phyloP scores from a whole-genome alignment of 2,888 invertebrate species.

The Melinaea marsaeus region DNA sequence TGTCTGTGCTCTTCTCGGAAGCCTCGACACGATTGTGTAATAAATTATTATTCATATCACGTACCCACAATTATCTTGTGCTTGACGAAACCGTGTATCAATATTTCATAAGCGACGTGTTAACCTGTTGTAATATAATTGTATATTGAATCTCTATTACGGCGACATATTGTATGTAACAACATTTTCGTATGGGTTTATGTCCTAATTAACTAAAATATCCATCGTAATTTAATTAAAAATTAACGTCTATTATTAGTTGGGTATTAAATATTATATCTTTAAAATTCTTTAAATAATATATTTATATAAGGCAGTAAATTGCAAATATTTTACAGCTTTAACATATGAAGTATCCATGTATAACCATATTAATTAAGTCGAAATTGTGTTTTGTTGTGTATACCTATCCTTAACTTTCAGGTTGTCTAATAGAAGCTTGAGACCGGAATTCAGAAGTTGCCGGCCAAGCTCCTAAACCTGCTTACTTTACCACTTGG shows the following conservation, averaged over 20 bases:
- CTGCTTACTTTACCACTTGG: constrained; percentile 46
- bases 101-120: constrained; percentile 42
- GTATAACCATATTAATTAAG: constrained; percentile 30
- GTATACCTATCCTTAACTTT: constrained; percentile 32
- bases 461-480: constrained; percentile 44
- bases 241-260: too few relatives aligned
- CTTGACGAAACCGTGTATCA: constrained; percentile 24
- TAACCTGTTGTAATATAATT: constrained; percentile 26
- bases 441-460: constrained; percentile 42
- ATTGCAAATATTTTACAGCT: constrained; percentile 6
- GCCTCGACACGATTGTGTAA: constrained; percentile 34
- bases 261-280: too few relatives aligned
- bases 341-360: constrained; percentile 12
- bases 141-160: constrained; percentile 26
- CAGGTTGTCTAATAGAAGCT: constrained; percentile 31
- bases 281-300: not conserved
- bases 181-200: constrained; percentile 30
- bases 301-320: not conserved
- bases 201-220: too few relatives aligned
- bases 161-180: constrained; percentile 27
- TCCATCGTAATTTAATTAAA: too few relatives aligned
- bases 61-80: constrained; percentile 49
- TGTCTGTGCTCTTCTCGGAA: not conserved
- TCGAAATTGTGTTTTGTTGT: constrained; percentile 23
- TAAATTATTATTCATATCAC: constrained; percentile 61